Evolutionary conservation across 2,113 vertebrate species (phyloP), one percentile per base, ranked within the genome.

Genomic region (Cynoglossus semilaevis): DNA sequence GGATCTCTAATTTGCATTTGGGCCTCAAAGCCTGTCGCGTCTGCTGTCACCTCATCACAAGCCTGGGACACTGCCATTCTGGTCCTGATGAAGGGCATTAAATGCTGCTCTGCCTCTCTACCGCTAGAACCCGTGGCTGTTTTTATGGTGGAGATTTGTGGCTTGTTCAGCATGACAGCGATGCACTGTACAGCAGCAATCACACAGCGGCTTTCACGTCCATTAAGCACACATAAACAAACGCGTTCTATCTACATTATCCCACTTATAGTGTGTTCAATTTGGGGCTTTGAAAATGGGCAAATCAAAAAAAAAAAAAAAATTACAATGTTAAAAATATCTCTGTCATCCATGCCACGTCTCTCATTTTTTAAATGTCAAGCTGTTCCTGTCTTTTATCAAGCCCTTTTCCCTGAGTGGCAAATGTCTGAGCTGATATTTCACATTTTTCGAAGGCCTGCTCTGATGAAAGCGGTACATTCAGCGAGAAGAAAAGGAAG

Each of bases 321-420:
- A 48, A 69, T 29, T 48, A 51, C 18, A 65, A 61, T 45, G 15
- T 48, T 50, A 40, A 40, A 40, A 76, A 42, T 44, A 58, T 34
- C 14, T 71, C 58, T 52, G 34, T 62, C 51, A 54, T 74, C 71
- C 63, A 51, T 42, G 53, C 51, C 36, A 72, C 53, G 64, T 58
- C 70, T 74, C 63, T 87, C 71, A 65, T 70, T 80, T n/a, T 79
- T 76, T 79, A 87, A 89, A 89, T 87, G 87, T 87, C 85, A 87
- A 66, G 36, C 76, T 74, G 67, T 53, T 67, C 58, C 70, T 53
- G 66, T 78, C 72, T 38, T 75, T 69, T 63, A 41, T 80, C 64
- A 17, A 51, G 43, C 66, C 60, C 53, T 71, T 74, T 54, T 66
- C 50, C 36, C 38, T 11, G n/a, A 50, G 69, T 77, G 67, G 52